Base-by-base conservation (phyloP, 2,797 vertebrate genomes). In the Poecilia wingei region DNA sequence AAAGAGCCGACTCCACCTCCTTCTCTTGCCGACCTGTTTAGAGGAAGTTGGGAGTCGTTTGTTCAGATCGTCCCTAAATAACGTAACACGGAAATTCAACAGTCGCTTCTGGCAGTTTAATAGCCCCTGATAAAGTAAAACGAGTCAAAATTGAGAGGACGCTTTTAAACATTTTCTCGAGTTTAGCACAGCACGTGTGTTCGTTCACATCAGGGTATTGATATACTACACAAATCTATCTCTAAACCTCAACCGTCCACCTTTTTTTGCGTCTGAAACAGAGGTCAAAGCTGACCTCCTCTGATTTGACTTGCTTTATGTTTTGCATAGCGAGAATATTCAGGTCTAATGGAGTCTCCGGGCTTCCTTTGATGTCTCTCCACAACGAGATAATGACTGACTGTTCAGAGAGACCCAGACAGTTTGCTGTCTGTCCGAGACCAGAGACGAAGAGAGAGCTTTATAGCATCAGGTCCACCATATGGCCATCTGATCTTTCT, bases 401-500 rank as follows among this genome's bases (percentile, higher is more conserved):
- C 74, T 77, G 78, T 73, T 85, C 78, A 75, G 82, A 89, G 75
- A 74, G 70, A 79, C 47, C 76, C 1, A 4, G 72, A 76, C 75
- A 72, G 71, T 82, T 88, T 74, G 49, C 81, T 81, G 57, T 16
- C 36, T 78, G 86, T 83, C 64, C 72, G 76, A 79, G 53, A 72
- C 25, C 33, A 72, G 74, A 79, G 55, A 78, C 0, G 5, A 72
- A 55, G 76, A 83, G 10, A 57, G 78, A 83, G 79, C 76, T 80
- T 36, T 61, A 75, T n/a, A 76, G 87, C 90, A 90, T 90, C 91
- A 84, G 90, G 86, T 68, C 80, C 77, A 77, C 85, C 92, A 92
- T 92, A 92, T 91, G 92, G 91, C 78, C 75, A 82, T 92, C 84
- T 87, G 87, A 91, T 92, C 86, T 86, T 81, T 87, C 84, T 86